Conservation (phyloP, 2,113 vertebrate genomes). For the Neotoma lepida region DNA sequence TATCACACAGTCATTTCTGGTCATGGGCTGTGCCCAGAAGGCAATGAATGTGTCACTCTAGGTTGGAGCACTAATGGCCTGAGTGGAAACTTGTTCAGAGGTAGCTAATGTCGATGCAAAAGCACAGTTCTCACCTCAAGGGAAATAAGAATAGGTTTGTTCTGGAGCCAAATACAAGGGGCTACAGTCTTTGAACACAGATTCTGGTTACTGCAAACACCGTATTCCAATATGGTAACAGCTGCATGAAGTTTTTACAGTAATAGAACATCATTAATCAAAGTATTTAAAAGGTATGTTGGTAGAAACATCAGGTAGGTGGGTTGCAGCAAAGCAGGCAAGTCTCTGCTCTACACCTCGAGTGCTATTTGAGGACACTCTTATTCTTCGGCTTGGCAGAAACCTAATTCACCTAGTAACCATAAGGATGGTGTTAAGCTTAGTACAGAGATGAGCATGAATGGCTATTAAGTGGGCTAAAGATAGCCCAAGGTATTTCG, state of each 20-base stretch:
- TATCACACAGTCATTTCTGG: neutral
- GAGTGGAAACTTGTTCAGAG: neutral
- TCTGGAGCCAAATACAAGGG: neutral
- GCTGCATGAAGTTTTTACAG: neutral
- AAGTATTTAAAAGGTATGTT: neutral
- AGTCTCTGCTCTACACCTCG: neutral
- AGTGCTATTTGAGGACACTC: neutral
- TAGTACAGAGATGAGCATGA: neutral
- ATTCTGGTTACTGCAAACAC: neutral
- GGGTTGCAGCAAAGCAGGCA: neutral
- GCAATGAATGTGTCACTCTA: rapidly evolving
- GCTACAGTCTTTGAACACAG: neutral
- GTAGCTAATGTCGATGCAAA: too few relatives aligned
- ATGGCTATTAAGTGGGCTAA: neutral
- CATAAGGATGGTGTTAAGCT: neutral
- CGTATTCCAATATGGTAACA: neutral
- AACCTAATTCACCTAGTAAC: neutral
- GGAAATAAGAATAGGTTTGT: too few relatives aligned
- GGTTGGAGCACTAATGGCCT: rapidly evolving
- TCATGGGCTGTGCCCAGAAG: neutral
- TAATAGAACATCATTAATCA: neutral
- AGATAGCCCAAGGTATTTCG: neutral
- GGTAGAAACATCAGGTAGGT: neutral
- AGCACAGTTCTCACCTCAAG: neutral
- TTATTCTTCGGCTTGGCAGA: neutral